Evolutionary conservation across 2,888 invertebrate species (phyloP).

Genomic region (Minunthozetes semirufus): DNA sequence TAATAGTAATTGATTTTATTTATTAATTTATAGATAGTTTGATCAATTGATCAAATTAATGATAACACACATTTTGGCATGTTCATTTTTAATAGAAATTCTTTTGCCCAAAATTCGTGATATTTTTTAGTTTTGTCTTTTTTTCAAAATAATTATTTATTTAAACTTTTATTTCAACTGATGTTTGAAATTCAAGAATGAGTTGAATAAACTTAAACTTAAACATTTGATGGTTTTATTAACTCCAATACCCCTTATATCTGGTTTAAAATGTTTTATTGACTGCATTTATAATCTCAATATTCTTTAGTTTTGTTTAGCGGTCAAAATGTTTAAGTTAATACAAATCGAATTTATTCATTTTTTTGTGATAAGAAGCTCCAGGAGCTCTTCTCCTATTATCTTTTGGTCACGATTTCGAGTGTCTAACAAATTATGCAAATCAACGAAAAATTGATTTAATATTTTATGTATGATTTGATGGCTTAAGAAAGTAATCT

Average conservation of each 20-base stretch:
- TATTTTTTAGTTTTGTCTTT: not conserved
- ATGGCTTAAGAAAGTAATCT: too few relatives aligned
- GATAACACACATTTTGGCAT: not conserved
- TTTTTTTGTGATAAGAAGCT: too few relatives aligned
- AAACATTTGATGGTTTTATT: constrained; percentile 16
- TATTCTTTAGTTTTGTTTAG: not conserved
- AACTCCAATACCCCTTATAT: not conserved
- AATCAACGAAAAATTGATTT: too few relatives aligned
- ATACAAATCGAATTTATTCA: too few relatives aligned
- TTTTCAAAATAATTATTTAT: not conserved
- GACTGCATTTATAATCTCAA: not conserved
- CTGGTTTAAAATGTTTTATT: not conserved
- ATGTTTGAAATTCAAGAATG: not conserved
- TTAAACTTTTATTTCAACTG: not conserved
- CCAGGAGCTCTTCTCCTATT: too few relatives aligned
- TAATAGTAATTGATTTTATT: too few relatives aligned
- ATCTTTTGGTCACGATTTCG: too few relatives aligned
- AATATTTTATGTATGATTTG: too few relatives aligned
- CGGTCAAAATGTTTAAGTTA: not conserved
- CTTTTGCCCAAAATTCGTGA: not conserved
- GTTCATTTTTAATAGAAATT: not conserved
- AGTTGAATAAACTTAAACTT: constrained; percentile 5
- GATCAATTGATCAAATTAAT: not conserved
- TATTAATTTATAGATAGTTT: too few relatives aligned
- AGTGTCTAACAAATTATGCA: too few relatives aligned